Conservation (phyloP, 2,888 invertebrate genomes). For the Caenorhabditis japonica region DNA sequence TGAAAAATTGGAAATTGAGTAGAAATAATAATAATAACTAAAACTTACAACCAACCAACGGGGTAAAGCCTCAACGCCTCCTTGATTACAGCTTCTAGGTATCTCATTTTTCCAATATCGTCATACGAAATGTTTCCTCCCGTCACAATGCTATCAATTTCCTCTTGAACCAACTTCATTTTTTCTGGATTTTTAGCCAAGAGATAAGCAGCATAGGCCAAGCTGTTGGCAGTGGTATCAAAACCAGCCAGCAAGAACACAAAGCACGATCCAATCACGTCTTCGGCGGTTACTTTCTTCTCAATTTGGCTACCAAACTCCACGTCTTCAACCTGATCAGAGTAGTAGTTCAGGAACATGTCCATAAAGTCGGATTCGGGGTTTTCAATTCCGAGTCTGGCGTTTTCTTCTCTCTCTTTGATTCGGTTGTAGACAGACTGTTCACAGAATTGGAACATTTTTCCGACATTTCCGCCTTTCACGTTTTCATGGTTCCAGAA, state of each 20-base stretch:
- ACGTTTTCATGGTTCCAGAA: constrained; percentile 44
- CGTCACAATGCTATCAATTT: constrained; percentile 58
- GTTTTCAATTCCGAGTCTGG: constrained; percentile 40
- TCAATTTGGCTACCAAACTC: constrained; percentile 31
- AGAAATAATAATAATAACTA: background rate
- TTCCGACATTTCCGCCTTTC: constrained; percentile 40
- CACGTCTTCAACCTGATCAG: constrained; percentile 39
- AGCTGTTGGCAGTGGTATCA: constrained; percentile 80
- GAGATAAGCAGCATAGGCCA: constrained; percentile 79
- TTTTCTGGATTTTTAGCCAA: constrained; percentile 76
- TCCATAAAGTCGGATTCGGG: constrained; percentile 71
- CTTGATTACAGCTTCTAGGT: constrained; percentile 69
- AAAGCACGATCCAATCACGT: constrained; percentile 66
- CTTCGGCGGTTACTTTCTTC: constrained; percentile 63
- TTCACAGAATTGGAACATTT: constrained; percentile 15
- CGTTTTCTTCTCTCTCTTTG: constrained; percentile 25
- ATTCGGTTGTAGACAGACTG: constrained; percentile 8
- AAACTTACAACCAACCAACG: constrained; percentile 67
- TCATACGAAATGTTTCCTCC: constrained; percentile 60
- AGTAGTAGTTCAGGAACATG: constrained; percentile 69
- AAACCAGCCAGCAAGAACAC: constrained; percentile 74
- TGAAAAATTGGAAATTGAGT: constrained; percentile 36
- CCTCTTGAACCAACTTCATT: constrained; percentile 55
- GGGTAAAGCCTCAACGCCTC: constrained; percentile 71
- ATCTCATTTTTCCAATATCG: constrained; percentile 60